Conservation (phyloP, 2,113 vertebrate genomes). For the Herpetotheres cachinnans region DNA sequence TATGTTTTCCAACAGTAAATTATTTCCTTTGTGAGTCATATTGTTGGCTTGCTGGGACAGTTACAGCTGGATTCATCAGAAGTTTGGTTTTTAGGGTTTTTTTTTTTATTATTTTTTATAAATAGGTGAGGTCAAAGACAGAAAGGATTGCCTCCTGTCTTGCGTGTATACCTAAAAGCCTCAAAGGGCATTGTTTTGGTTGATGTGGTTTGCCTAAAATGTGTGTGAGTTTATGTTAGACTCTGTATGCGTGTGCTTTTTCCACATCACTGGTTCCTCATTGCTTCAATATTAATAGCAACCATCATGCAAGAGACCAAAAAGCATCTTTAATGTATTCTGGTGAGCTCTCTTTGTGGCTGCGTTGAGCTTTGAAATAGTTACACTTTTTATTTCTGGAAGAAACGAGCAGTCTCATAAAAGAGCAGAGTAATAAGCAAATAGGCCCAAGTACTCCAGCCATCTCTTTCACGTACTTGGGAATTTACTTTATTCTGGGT, state of each 20-base stretch:
- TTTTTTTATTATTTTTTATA: too few species aligned
- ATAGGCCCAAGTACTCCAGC: background rate
- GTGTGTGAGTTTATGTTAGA: background rate
- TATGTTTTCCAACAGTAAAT: background rate
- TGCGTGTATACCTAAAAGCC: background rate
- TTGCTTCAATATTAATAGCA: conserved; percentile 1
- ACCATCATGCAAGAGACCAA: background rate
- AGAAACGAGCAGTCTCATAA: background rate
- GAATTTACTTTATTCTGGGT: background rate
- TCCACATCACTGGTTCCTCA: background rate
- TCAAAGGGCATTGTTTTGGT: background rate
- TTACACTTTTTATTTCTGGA: background rate
- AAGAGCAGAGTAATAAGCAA: background rate
- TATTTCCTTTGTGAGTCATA: background rate
- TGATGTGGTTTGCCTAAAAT: background rate
- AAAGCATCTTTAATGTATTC: background rate
- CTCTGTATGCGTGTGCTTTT: background rate
- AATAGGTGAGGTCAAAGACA: background rate
- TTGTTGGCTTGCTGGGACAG: background rate
- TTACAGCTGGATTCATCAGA: background rate
- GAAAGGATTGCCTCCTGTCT: background rate
- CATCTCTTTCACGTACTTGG: background rate
- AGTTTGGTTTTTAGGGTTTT: background rate
- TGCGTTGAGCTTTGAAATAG: background rate
- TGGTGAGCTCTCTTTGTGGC: background rate